Evolutionary conservation across 2,888 invertebrate species (phyloP), one percentile per base, ranked within the genome.

Genomic region (Clanis bilineata): DNA sequence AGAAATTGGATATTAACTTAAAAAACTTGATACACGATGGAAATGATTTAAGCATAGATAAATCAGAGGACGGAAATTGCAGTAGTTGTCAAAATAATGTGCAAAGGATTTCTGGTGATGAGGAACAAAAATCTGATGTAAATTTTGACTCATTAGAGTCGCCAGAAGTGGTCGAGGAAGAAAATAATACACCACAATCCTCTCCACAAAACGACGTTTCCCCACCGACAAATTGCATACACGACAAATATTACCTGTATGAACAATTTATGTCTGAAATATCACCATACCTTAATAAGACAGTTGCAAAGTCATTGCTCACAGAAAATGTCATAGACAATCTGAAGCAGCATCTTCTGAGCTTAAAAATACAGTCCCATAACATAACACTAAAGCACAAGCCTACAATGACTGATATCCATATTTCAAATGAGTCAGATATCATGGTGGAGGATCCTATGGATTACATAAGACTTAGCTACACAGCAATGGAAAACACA

Each of bases 211-310:
- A 18, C 6, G 32, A 18, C 3, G 15, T 18, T 10, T 28, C 25
- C 6, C n/a, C 32, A 18, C 15, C 2, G 6, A 15, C 6, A 47
- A 25, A 47, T 28, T 28, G 9, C 10, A 51, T 10, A 18, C 32
- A 51, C 10, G 32, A 32, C 3, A 51, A 51, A 28, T 51, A 51
- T 28, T 51, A 69, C 60, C 64, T 80, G 6, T 87, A 84, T 68
- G 72, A 81, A 65, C 76, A 83, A 43, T 79, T 87, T 65, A 80
- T 86, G 70, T 67, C 78, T 47, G 72, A 80, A 57, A 76, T 86
- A 23, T 79, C 85, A 15, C 62, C 64, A 12, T 77, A 79, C 64
- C 59, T 88, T 7, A 69, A 69, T 61, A 71, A 70, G 39, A 73
- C 74, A 61, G 23, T 66, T 0, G 68, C 74, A 36, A 77, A 78